phyloP scores from a whole-genome alignment of 2,888 invertebrate genomes.

The Hypsopygia costalis region DNA sequence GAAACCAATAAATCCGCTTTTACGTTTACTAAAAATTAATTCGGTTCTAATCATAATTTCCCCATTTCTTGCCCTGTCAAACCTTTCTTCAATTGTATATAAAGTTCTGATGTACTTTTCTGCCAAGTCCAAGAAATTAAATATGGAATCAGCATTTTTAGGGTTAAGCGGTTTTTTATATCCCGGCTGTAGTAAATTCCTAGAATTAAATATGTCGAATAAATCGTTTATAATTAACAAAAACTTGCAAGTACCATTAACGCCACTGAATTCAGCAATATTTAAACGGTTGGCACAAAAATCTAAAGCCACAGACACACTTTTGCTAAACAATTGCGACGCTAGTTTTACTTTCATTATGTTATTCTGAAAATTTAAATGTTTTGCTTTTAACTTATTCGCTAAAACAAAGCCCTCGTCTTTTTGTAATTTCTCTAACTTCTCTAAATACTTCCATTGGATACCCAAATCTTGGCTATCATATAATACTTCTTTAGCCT shows the following conservation, averaged over 20 bases:
- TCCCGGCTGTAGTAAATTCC: neutral
- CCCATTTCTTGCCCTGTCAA: too few species aligned
- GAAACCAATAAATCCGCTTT: too few species aligned
- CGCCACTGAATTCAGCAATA: neutral
- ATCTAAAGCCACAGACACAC: neutral
- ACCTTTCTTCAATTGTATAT: too few species aligned
- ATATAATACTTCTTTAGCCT: neutral
- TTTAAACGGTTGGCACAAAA: neutral
- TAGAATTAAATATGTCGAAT: neutral
- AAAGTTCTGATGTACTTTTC: too few species aligned
- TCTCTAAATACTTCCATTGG: neutral
- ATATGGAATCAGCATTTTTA: neutral
- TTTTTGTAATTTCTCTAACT: neutral
- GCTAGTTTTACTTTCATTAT: constrained; percentile 1
- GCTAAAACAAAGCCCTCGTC: neutral
- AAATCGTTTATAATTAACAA: neutral
- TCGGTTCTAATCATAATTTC: too few species aligned
- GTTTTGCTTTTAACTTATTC: neutral
- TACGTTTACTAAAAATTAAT: too few species aligned
- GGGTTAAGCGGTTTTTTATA: neutral
- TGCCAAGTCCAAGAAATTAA: too few species aligned
- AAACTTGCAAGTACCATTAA: neutral
- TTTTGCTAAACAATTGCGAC: neutral
- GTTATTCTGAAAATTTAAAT: neutral
- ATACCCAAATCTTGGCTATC: neutral